Percentiles rank a stretch among this genome's conserved stretches.
phyloP scores from a whole-genome alignment of 2,797 vertebrate genomes.

The Channallabes apus region DNA sequence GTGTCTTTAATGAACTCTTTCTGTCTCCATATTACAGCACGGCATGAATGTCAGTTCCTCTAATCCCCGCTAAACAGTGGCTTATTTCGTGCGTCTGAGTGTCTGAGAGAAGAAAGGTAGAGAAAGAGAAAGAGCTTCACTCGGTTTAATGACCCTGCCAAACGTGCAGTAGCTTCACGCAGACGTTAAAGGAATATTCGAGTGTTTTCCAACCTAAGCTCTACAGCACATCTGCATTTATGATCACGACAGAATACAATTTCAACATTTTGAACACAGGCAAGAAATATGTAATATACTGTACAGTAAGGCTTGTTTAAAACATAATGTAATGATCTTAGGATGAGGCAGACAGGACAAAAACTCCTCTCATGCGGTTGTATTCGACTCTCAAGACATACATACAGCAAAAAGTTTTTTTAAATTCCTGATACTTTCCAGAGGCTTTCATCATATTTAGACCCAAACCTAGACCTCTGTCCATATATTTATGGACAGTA shows the following conservation, averaged over 20 bases:
- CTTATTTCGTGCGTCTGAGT: constrained; percentile 27
- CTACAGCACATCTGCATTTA: neutral
- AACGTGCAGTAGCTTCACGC: neutral
- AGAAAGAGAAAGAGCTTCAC: neutral
- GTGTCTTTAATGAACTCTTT: constrained; percentile 45
- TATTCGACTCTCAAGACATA: neutral
- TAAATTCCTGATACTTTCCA: neutral
- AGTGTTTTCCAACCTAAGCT: neutral
- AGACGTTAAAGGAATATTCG: constrained; percentile 7
- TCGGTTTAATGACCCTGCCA: constrained; percentile 4
- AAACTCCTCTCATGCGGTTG: neutral
- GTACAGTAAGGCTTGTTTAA: neutral
- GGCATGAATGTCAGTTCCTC: constrained; percentile 50
- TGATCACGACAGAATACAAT: neutral
- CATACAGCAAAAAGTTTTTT: neutral
- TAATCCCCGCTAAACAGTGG: constrained; percentile 64
- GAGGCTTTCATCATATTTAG: neutral
- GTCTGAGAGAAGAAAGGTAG: constrained; percentile 17
- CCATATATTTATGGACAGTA: neutral
- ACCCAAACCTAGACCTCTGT: neutral
- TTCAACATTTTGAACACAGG: neutral
- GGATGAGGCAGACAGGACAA: neutral
- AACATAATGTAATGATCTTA: neutral
- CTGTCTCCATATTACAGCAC: constrained; percentile 38
- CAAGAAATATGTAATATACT: neutral